phyloP scores from a whole-genome alignment of 1,140 invertebrate genomes.

The Pectinophora gossypiella region DNA sequence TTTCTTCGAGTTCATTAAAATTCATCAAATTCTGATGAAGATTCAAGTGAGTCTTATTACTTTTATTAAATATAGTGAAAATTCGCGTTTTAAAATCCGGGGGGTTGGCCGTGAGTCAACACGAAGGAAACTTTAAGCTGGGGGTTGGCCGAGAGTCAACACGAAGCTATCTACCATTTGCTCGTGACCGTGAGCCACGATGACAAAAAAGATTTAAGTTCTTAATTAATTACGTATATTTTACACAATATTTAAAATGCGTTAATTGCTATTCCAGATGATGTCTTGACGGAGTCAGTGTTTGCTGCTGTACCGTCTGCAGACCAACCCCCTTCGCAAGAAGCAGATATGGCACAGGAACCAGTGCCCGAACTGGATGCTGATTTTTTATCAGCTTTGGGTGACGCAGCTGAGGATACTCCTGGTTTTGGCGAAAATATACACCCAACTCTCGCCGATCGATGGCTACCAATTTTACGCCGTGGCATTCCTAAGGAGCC shows the following conservation, averaged over 20 bases:
- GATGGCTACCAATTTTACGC: neutral
- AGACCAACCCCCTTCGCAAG: neutral
- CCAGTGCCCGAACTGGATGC: neutral
- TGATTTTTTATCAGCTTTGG: neutral
- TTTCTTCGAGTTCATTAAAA: too few relatives aligned
- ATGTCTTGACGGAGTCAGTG: neutral
- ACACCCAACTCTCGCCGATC: neutral
- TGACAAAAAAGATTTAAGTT: neutral
- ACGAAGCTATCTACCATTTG: neutral
- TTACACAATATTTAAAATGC: neutral
- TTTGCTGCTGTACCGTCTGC: neutral
- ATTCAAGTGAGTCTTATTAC: too few relatives aligned
- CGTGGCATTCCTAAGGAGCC: neutral
- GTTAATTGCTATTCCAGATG: neutral
- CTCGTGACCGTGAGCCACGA: neutral
- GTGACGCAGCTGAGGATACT: neutral
- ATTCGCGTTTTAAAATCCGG: too few relatives aligned
- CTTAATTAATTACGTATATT: neutral
- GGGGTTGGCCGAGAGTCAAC: too few relatives aligned
- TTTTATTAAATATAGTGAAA: too few relatives aligned
- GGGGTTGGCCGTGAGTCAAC: too few relatives aligned
- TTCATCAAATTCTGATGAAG: too few relatives aligned
- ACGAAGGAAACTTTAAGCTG: too few relatives aligned
- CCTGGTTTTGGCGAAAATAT: neutral
- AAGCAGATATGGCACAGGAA: neutral